Evolutionary conservation across 2,888 invertebrate species (phyloP).

Genomic region (Phytoseiulus persimilis): DNA sequence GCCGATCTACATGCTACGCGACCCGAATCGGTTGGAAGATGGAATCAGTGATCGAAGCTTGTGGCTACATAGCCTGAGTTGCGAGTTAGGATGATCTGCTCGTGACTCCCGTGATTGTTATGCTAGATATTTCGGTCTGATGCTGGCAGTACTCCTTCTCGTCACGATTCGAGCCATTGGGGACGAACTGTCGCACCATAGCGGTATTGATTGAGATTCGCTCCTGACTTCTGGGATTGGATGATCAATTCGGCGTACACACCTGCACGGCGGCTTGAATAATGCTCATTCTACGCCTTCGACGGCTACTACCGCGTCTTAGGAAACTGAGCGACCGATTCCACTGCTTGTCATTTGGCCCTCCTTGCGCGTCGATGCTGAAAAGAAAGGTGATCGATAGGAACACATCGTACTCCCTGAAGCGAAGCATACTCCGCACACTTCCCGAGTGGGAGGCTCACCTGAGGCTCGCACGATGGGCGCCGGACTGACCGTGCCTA

Average conservation of each 20-base stretch:
- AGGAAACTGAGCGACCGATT: slow-evolving; percentile 50
- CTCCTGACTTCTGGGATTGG: neutral
- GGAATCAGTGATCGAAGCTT: neutral
- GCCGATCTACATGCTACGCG: neutral
- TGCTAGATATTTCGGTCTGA: no score
- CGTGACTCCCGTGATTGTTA: neutral
- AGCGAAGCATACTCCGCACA: neutral
- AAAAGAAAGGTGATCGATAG: slow-evolving; percentile 41
- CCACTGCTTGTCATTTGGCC: slow-evolving; percentile 46
- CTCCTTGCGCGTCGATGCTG: slow-evolving; percentile 48
- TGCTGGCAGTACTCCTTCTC: no score
- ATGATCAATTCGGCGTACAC: slow-evolving; percentile 11
- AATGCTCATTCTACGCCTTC: slow-evolving; percentile 44
- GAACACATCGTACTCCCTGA: slow-evolving; percentile 38
- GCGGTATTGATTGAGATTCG: neutral
- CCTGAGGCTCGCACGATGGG: slow-evolving; percentile 39
- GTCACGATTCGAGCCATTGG: no score
- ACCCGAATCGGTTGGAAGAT: neutral
- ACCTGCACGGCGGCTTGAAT: slow-evolving; percentile 42
- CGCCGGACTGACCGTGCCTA: slow-evolving; percentile 28
- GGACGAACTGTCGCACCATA: neutral
- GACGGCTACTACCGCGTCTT: slow-evolving; percentile 50
- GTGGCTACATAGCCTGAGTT: neutral
- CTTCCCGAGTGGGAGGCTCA: neutral
- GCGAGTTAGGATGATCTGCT: neutral